Conservation (phyloP, 2,113 vertebrate species). For the Numida meleagris region DNA sequence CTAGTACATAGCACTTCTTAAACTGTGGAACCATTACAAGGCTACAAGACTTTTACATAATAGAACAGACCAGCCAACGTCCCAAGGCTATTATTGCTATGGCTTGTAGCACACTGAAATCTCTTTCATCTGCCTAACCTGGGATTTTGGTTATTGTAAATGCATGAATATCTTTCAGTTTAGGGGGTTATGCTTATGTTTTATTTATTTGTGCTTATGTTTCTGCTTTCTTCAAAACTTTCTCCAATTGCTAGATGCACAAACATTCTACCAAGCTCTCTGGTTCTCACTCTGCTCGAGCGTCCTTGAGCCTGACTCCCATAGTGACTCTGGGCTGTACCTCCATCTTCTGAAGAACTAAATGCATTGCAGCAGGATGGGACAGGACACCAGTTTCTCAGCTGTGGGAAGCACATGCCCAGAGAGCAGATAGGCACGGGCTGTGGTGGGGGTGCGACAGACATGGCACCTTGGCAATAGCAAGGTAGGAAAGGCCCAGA, state of each 20-base stretch:
- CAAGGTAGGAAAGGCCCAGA: background rate
- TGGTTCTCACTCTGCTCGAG: background rate
- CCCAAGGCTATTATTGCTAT: slow-evolving; percentile 76
- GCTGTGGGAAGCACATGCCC: background rate
- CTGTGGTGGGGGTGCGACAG: background rate
- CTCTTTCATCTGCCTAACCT: slow-evolving; percentile 78
- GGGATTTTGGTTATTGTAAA: slow-evolving; percentile 75
- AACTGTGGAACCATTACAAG: slow-evolving; percentile 72
- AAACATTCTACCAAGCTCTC: background rate
- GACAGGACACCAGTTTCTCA: background rate
- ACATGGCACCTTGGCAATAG: background rate
- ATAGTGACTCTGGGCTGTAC: background rate
- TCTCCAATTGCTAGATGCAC: background rate
- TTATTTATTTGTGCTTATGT: slow-evolving; percentile 72
- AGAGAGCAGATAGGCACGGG: background rate
- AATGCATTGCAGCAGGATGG: rapidly evolving
- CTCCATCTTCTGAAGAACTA: background rate
- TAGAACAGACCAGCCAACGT: slow-evolving; percentile 69
- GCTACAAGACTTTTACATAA: slow-evolving; percentile 69
- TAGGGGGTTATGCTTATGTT: slow-evolving; percentile 65
- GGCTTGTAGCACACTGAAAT: slow-evolving; percentile 74
- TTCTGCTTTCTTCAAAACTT: slow-evolving; percentile 43
- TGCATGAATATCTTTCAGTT: slow-evolving; percentile 73
- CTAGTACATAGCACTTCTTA: slow-evolving; percentile 66
- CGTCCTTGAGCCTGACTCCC: background rate